Evolutionary conservation across 2,113 vertebrate species (phyloP).

Genomic region (Mystacornis crossleyi): DNA sequence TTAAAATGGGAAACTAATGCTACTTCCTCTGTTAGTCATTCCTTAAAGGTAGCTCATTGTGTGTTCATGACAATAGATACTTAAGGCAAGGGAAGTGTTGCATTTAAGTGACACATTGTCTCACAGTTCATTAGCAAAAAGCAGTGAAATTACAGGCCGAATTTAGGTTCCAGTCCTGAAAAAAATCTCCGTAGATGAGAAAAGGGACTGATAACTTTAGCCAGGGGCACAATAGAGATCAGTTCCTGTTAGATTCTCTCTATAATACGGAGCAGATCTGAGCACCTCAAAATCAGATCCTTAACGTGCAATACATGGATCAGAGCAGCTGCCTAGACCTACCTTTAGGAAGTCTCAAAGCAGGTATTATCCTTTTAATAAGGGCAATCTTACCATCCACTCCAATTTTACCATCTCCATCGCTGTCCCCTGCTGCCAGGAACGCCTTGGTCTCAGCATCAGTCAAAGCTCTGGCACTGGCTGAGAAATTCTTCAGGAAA

Average conservation of each 20-base stretch:
- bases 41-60: neutral
- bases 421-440: slow-evolving; percentile 77
- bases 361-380: neutral
- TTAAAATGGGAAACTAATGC: neutral
- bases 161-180: neutral
- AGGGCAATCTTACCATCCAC: slow-evolving; percentile 70
- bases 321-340: neutral
- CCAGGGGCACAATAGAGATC: neutral
- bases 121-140: neutral
- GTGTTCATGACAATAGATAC: neutral
- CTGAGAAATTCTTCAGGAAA: slow-evolving; percentile 83
- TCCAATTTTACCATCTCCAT: slow-evolving; percentile 84
- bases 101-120: neutral
- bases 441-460: slow-evolving; percentile 77
- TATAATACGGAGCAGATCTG: neutral
- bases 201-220: neutral
- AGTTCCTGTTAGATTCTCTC: neutral
- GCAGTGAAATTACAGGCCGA: neutral
- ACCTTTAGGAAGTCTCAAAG: neutral
- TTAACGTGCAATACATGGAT: neutral
- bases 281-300: neutral
- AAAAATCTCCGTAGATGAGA: neutral
- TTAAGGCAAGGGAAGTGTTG: neutral
- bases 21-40: neutral
- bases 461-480: slow-evolving; percentile 74